Evolutionary conservation across 2,113 vertebrate species (phyloP).

Genomic region (Misgurnus mizolepis): DNA sequence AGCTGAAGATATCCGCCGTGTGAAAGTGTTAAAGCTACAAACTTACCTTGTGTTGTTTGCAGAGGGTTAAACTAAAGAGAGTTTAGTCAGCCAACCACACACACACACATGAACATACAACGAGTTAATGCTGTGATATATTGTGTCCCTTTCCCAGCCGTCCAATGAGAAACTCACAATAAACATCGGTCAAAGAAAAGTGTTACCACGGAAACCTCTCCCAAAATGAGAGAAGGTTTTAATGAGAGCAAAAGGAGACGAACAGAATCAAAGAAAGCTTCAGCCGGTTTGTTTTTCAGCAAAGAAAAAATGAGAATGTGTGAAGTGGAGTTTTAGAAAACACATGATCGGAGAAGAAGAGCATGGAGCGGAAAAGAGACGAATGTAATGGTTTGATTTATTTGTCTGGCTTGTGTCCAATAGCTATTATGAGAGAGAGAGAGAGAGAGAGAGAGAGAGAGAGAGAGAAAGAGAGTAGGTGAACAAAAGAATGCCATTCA

Average conservation of each 20-base stretch:
- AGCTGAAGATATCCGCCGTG: no score
- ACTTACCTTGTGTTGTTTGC: constrained; percentile 67
- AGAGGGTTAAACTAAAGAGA: constrained; percentile 34
- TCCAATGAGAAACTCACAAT: constrained; percentile 81
- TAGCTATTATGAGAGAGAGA: constrained; percentile 15
- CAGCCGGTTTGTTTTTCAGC: background rate
- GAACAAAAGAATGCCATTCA: constrained; percentile 55
- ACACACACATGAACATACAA: constrained; percentile 43
- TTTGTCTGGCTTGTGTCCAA: constrained; percentile 47
- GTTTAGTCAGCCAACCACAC: constrained; percentile 53
- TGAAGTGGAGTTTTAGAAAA: constrained; percentile 13
- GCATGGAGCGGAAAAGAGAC: constrained; percentile 51
- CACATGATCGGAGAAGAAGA: constrained; percentile 48
- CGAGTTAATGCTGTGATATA: constrained; percentile 62
- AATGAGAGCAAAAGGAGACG: constrained; percentile 52
- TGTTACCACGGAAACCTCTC: constrained; percentile 91
- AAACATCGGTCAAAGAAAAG: constrained; percentile 86
- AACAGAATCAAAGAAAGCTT: constrained; percentile 53
- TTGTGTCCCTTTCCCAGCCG: constrained; percentile 64
- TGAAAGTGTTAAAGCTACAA: background rate
- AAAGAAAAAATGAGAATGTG: constrained; percentile 57
- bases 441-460: background rate
- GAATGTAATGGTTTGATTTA: constrained; percentile 61
- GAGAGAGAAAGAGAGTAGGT: background rate
- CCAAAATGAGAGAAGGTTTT: constrained; percentile 52